Evolutionary conservation across 1,140 invertebrate species (phyloP), one percentile per base, ranked within the genome.

Genomic region (Brachionus angularis): DNA sequence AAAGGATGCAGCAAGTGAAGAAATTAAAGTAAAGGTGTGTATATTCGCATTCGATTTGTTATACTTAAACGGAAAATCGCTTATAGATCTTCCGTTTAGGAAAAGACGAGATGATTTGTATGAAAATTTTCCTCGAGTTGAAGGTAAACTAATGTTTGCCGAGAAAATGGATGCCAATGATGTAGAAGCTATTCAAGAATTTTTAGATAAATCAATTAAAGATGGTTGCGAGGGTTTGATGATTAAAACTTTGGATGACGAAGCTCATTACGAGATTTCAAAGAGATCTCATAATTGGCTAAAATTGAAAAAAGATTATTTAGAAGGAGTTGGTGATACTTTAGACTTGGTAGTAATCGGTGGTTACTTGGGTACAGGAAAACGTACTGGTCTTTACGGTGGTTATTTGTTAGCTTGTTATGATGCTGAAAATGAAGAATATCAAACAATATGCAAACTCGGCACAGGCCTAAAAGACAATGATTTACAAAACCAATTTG

Each of bases 401-500:
- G 96, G 95, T 14, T 99, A 96, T 80, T 83, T 99, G 25, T 83
- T 98, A 34, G 96, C 91, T n/a, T 97, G 93, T 80, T 96, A 96
- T 81, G 93, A 98, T 81, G 85, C 87, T 29, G 87, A 91, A 39
- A 88, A 87, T 79, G 96, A 99, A 78, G 88, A 93, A 78, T 99
- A 90, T 84, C 94, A 99, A 78, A 86, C 87, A 58, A 86, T 93
- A 73, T 93, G 91, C 78, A 94, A 93, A 82, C 89, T 91, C 79
- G 96, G 96, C 61, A 98, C 96, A 50, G 96, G 96, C 55, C 98
- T 99, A 79, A 89, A 86, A 71, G 96, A 99, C 81, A 93, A 96
- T 70, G 88, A 90, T 77, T 83, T 99, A 16, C 46, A 55, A 33
- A 29, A 42, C 29, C 46, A 52, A 55, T 71, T 71, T 16, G 67